Conservation (phyloP, 2,113 vertebrate species). For the Parus major region DNA sequence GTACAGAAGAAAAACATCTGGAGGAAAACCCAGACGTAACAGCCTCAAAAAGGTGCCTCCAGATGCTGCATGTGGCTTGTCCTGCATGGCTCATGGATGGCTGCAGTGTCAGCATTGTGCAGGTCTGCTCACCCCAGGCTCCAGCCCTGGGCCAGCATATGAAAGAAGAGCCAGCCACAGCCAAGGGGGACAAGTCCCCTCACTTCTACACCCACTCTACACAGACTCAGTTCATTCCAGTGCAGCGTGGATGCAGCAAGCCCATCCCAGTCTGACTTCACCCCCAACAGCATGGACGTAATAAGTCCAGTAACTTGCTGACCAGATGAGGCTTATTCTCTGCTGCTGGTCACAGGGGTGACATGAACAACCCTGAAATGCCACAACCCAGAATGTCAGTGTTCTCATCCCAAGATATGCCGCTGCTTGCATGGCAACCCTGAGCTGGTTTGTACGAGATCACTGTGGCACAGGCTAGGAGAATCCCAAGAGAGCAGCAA, state of each 20-base stretch:
- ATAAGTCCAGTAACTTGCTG: background rate
- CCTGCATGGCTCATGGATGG: background rate
- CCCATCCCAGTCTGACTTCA: background rate
- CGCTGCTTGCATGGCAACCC: background rate
- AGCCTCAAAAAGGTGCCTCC: background rate
- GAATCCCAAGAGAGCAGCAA: background rate
- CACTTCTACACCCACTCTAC: background rate
- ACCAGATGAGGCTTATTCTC: fast-evolving
- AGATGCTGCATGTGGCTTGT: fast-evolving
- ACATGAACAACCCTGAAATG: background rate
- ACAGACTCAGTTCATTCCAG: background rate
- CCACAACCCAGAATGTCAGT: background rate
- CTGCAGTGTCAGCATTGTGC: fast-evolving
- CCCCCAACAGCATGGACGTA: background rate
- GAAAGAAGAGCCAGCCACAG: background rate
- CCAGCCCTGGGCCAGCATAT: background rate
- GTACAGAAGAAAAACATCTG: background rate
- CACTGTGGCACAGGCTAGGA: background rate
- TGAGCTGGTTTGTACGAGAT: background rate
- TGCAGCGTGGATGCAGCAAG: fast-evolving
- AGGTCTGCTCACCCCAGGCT: background rate
- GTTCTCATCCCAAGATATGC: background rate
- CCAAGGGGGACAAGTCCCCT: fast-evolving
- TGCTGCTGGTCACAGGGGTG: background rate
- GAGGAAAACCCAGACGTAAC: background rate